Evolutionary conservation across 2,113 vertebrate genomes (phyloP).

Genomic region (Alces alces): DNA sequence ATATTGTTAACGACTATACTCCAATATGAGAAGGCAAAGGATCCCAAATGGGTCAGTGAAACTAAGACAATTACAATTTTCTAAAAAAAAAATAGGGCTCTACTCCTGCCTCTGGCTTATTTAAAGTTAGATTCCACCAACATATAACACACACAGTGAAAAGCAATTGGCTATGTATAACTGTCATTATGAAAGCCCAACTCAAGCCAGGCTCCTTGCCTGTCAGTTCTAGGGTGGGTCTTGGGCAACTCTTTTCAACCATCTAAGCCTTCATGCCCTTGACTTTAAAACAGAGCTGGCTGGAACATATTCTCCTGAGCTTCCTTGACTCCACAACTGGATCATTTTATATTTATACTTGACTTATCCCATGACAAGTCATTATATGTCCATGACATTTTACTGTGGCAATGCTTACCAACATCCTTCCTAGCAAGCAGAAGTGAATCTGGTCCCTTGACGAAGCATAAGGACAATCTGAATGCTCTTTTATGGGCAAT

Average conservation of each 20-base stretch:
- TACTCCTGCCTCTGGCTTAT: neutral
- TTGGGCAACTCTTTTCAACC: neutral
- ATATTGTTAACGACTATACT: neutral
- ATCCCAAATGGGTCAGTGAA: neutral
- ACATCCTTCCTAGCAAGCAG: neutral
- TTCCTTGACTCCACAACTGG: neutral
- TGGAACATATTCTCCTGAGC: neutral
- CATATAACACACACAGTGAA: neutral
- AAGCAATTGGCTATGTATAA: neutral
- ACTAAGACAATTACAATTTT: neutral
- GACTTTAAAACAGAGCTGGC: neutral
- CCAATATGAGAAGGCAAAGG: neutral
- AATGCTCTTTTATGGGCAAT: conserved; percentile 28
- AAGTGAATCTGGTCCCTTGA: neutral
- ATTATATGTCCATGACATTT: neutral
- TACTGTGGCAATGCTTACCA: neutral
- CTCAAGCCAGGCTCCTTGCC: neutral
- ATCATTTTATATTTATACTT: neutral
- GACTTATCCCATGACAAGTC: neutral
- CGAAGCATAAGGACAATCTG: conserved; percentile 5
- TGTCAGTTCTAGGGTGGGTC: neutral
- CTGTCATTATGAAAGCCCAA: neutral
- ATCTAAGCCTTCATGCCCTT: neutral
- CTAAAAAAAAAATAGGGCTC: neutral
- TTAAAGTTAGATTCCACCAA: neutral